Percentiles rank a stretch among this genome's conserved stretches.
phyloP scores from a whole-genome alignment of 2,888 invertebrate species.

The Drosophila macrospina region DNA sequence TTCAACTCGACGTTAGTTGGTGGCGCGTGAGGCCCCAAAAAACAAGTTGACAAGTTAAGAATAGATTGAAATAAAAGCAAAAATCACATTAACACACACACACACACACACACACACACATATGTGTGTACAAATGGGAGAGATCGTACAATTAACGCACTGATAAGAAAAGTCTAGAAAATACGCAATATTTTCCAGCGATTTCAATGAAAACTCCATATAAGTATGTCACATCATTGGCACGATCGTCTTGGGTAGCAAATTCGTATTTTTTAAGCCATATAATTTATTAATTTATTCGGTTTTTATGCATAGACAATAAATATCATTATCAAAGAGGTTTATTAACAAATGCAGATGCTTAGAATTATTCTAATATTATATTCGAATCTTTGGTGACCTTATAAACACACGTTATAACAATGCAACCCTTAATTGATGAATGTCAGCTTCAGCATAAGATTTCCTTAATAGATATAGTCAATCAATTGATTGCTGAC shows the following conservation, averaged over 20 bases:
- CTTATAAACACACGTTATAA: slow-evolving; percentile 20
- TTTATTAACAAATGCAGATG: slow-evolving; percentile 16
- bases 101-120: too few species aligned
- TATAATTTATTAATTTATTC: slow-evolving; percentile 24
- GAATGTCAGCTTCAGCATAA: not conserved
- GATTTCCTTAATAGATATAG: slow-evolving; percentile 36
- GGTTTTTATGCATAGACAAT: not conserved
- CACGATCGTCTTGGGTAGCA: slow-evolving; percentile 2
- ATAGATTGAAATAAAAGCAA: slow-evolving; percentile 15
- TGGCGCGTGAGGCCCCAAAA: slow-evolving; percentile 27
- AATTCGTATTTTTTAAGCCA: slow-evolving; percentile 3
- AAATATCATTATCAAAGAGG: slow-evolving; percentile 19
- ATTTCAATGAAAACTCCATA: slow-evolving; percentile 7
- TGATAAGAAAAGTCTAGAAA: slow-evolving; percentile 10
- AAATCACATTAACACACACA: not conserved
- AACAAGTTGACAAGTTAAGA: slow-evolving; percentile 40
- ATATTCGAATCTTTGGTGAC: slow-evolving; percentile 17
- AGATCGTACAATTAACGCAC: slow-evolving; percentile 7
- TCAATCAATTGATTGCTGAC: slow-evolving; percentile 12
- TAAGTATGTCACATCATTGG: slow-evolving; percentile 12
- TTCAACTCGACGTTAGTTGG: slow-evolving; percentile 1
- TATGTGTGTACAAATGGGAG: too few species aligned
- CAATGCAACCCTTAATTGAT: slow-evolving; percentile 23
- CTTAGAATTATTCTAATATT: slow-evolving; percentile 30
- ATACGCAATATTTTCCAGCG: slow-evolving; percentile 13